Evolutionary conservation across 2,797 vertebrate genomes (phyloP).

Genomic region (Smutsia gigantea): DNA sequence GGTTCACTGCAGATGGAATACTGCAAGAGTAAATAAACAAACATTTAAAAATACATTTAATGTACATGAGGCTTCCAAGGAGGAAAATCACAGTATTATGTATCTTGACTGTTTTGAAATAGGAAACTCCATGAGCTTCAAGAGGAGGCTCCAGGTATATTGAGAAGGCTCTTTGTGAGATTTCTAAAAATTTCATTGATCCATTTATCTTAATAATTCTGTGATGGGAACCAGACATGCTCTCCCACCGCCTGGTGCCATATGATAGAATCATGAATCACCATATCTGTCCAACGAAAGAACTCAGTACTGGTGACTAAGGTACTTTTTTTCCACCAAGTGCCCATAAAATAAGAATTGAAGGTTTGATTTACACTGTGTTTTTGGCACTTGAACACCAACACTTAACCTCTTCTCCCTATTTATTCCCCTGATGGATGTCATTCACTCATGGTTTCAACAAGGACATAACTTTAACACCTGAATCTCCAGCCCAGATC

Average conservation of each 20-base stretch:
- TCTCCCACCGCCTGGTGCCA: not conserved
- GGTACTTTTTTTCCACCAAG: not conserved
- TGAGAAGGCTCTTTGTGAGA: not conserved
- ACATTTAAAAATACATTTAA: not conserved
- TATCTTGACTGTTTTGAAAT: not conserved
- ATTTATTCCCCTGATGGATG: not conserved
- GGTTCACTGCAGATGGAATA: conserved; percentile 97
- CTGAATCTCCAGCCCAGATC: not conserved
- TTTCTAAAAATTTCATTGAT: not conserved
- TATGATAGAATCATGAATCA: not conserved
- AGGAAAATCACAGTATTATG: not conserved
- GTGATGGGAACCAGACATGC: not conserved
- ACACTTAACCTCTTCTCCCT: not conserved
- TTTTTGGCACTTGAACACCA: not conserved
- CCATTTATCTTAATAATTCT: not conserved
- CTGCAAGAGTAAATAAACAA: conserved; percentile 83
- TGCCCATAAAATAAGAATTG: not conserved
- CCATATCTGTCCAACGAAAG: not conserved
- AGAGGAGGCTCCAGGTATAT: not conserved
- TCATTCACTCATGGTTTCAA: not conserved
- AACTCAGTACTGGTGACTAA: not conserved
- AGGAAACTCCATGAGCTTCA: not conserved
- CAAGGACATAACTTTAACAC: not conserved
- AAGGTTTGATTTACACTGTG: not conserved
- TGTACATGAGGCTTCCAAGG: not conserved